phyloP scores from a whole-genome alignment of 2,113 vertebrate genomes.

The Sakesphorus luctuosus region DNA sequence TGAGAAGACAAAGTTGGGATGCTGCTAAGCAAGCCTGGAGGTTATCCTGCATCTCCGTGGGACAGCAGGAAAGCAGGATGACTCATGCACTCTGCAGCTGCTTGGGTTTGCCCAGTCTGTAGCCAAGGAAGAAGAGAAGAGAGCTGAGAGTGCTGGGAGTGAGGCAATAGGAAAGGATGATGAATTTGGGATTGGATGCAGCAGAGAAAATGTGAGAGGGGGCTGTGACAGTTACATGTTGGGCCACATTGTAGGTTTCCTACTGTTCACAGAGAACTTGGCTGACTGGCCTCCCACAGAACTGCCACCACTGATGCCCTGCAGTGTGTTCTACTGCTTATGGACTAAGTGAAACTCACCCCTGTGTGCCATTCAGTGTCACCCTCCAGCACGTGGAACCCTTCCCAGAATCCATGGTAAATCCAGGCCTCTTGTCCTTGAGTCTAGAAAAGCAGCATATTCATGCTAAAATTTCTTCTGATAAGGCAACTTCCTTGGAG shows the following conservation, averaged over 20 bases:
- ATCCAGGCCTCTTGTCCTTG: not conserved
- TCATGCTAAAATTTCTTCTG: not conserved
- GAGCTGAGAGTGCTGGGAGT: not conserved
- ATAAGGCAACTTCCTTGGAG: not conserved
- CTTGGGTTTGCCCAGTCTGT: not conserved
- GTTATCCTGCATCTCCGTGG: not conserved
- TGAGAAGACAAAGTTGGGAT: not conserved
- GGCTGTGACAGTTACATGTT: not conserved
- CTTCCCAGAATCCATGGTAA: not conserved
- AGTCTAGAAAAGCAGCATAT: not conserved
- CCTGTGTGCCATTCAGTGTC: not conserved
- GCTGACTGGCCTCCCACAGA: not conserved
- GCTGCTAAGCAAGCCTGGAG: not conserved
- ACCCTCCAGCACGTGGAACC: not conserved
- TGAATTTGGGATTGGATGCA: not conserved
- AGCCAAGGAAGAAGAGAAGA: not conserved
- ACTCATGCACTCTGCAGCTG: not conserved
- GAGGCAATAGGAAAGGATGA: not conserved
- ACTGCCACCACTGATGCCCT: not conserved
- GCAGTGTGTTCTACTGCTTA: not conserved
- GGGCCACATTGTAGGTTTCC: not conserved
- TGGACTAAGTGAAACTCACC: not conserved
- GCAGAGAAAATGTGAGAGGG: not conserved
- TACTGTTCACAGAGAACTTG: not conserved
- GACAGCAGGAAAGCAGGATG: not conserved